Conservation (phyloP, 92 coral and sea anemone species). For the Actinernus sp. region DNA sequence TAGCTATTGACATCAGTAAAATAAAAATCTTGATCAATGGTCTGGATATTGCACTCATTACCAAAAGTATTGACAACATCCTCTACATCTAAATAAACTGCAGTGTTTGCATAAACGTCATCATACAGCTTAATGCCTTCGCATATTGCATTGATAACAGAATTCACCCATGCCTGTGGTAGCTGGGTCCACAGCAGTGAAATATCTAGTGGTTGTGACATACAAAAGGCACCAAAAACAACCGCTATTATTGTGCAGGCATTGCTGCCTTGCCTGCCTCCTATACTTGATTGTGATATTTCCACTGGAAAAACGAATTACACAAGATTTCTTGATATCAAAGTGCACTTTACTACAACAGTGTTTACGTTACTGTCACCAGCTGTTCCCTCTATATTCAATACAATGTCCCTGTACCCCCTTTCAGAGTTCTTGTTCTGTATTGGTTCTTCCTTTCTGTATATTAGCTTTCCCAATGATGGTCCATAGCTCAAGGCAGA, state of each 20-base stretch:
- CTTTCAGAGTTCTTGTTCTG: constrained; percentile 17
- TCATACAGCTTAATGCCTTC: constrained; percentile 48
- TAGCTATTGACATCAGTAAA: constrained; percentile 15
- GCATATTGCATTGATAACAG: constrained; percentile 32
- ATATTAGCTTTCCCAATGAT: constrained; percentile 20
- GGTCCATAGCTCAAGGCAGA: constrained; percentile 28
- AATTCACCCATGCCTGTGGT: constrained; percentile 25
- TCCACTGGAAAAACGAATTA: constrained; percentile 8
- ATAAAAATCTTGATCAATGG: constrained; percentile 11
- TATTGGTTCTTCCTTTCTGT: constrained; percentile 9
- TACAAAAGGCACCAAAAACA: constrained; percentile 15
- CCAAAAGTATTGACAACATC: constrained; percentile 39
- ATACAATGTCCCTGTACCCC: constrained; percentile 13
- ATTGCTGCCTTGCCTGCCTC: constrained; percentile 46
- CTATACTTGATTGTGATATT: constrained; percentile 27
- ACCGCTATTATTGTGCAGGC: constrained; percentile 56
- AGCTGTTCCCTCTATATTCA: constrained; percentile 22
- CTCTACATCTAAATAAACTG: constrained; percentile 46
- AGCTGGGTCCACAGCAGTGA: constrained; percentile 34
- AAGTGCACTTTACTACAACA: too few relatives aligned
- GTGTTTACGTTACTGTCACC: too few relatives aligned
- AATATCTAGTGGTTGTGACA: constrained; percentile 15
- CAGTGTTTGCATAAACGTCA: constrained; percentile 27
- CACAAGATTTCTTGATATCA: not conserved
- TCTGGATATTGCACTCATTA: constrained; percentile 13